Conservation (phyloP, 2,888 invertebrate species). For the Pyrrhosoma nymphula region DNA sequence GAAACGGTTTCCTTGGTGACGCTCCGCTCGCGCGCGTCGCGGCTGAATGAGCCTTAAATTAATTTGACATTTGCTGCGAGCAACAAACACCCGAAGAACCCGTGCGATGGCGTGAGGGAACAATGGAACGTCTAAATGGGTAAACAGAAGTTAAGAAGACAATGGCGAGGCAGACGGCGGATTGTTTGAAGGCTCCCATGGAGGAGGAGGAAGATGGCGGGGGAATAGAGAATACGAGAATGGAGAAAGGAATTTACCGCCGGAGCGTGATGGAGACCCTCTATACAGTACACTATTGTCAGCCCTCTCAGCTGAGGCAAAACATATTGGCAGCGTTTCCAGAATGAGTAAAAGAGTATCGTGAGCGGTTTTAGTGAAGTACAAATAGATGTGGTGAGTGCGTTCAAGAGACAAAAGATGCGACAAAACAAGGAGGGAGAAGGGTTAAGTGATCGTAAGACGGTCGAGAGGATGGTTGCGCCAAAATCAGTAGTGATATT, state of each 20-base stretch:
- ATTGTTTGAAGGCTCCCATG: neutral
- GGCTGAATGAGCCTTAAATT: slow-evolving; percentile 17
- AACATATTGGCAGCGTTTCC: neutral
- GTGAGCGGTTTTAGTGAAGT: neutral
- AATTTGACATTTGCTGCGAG: slow-evolving; percentile 15
- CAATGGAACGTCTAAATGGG: slow-evolving; percentile 11
- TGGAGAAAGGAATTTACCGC: neutral
- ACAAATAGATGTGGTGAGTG: neutral
- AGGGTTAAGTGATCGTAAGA: too few species aligned
- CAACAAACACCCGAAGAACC: neutral
- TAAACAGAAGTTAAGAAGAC: slow-evolving; percentile 28
- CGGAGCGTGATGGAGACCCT: neutral
- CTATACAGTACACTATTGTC: neutral
- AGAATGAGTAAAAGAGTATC: neutral
- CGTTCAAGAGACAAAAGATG: neutral
- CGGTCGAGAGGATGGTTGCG: too few species aligned
- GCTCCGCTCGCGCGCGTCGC: neutral
- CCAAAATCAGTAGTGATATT: too few species aligned
- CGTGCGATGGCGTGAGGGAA: neutral
- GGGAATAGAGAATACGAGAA: neutral
- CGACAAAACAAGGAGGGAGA: too few species aligned
- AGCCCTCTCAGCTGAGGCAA: neutral
- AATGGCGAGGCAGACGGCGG: neutral
- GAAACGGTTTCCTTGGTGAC: slow-evolving; percentile 20
- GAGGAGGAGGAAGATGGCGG: too few species aligned